Evolutionary conservation across 1,140 invertebrate species (phyloP), one percentile per base, ranked within the genome.

Genomic region (Drosophila murphyi): DNA sequence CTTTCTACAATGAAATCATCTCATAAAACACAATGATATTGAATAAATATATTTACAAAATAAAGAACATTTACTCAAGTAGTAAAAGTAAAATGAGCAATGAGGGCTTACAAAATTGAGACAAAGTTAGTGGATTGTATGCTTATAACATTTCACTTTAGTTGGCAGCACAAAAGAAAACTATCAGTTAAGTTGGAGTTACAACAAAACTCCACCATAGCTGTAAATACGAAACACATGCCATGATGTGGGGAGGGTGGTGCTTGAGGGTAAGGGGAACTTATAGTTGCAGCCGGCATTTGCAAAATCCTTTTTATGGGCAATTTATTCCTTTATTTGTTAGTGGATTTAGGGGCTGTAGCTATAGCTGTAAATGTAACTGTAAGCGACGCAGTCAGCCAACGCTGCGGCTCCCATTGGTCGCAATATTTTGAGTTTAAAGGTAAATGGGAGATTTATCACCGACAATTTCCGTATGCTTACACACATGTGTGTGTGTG

Each of bases 261-360:
- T 20, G 20, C 0, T 20, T 20, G 20, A 41, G 8, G 39, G 6
- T 8, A 10, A 10, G 70, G 64, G 69, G 76, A 51, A 34, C 76
- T 85, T 80, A 67, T 77, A 80, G 83, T 87, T 79, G 83, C 80
- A 87, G 70, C 41, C 80, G 77, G 85, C 83, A 88, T 87, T 87
- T 88, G 83, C 77, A 82, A 87, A 87, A 87, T 87, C 83, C 83
- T 87, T 87, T 87, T 87, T 87, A 87, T 87, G 83, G 83, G 76
- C 83, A 83, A 87, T 87, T 87, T 87, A 87, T 87, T 87, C 80
- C 83, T 80, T 87, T 87, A 88, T 87, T 87, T 87, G 83, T 87
- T 87, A 87, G 83, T 87, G 83, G 83, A 87, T 87, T 87, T 87
- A 86, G 86, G 80, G 80, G 82, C 72, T 74, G 57, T 61, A 74